These are phyloP conservation scores for Melanaphis sacchari DNA, from an alignment of 1,140 invertebrate genomes.

Conservation along the genomic window DNA sequence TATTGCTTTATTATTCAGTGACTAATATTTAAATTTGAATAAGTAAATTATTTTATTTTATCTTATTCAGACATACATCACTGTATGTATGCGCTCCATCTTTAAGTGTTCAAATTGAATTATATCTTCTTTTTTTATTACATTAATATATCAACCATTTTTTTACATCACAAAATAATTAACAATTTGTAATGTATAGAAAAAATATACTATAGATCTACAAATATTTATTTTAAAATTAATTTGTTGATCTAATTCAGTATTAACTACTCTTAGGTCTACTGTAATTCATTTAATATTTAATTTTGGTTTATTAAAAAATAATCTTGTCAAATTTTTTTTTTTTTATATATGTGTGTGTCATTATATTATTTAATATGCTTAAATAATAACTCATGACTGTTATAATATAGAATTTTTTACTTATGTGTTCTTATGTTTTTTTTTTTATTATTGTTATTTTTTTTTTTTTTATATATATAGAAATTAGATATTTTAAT, in stretches of 20 bases:
- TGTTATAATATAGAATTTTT: slow-evolving; percentile 29
- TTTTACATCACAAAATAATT: background rate
- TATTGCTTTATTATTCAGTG: background rate
- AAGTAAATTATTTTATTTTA: background rate
- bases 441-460: slow-evolving; percentile 20
- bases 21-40: slow-evolving; percentile 3
- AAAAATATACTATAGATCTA: background rate
- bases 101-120: background rate
- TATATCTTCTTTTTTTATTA: background rate
- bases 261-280: background rate
- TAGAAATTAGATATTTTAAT: slow-evolving; percentile 29
- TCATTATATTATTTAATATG: slow-evolving; percentile 39
- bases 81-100: background rate
- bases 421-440: slow-evolving; percentile 17
- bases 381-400: slow-evolving; percentile 8
- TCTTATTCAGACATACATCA: background rate
- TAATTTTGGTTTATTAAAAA: background rate
- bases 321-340: background rate
- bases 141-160: background rate
- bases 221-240: background rate
- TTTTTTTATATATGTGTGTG: background rate
- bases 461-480: slow-evolving; percentile 31
- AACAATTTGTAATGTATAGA: background rate
- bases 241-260: background rate
- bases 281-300: background rate